A percentile compares a stretch with the other conserved stretches of the same genome.
Evolutionary conservation across 1,140 invertebrate genomes (phyloP).

Genomic region (Amphibalanus amphitrite): DNA sequence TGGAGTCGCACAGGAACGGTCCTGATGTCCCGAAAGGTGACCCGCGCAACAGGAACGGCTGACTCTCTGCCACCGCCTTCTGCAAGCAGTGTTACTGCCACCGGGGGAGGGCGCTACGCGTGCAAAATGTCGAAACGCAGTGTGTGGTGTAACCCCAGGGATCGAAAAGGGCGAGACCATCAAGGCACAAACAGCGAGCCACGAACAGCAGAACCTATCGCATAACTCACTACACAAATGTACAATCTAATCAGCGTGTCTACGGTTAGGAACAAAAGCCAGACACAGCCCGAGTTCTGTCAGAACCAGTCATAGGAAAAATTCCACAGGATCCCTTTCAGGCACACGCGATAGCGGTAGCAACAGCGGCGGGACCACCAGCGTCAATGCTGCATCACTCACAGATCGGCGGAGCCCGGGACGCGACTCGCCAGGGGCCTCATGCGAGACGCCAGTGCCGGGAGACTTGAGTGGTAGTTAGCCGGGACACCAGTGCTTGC

Average conservation of each 20-base stretch:
- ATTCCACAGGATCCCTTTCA: no score
- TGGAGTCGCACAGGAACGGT: neutral
- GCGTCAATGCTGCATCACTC: neutral
- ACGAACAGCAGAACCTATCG: neutral
- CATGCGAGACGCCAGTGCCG: neutral
- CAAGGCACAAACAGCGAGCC: neutral
- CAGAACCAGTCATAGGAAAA: neutral
- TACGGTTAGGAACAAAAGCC: neutral
- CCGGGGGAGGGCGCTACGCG: no score
- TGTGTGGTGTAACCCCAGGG: neutral
- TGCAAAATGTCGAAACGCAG: neutral
- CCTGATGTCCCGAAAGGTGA: no score
- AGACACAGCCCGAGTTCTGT: neutral
- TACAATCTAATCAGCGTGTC: neutral
- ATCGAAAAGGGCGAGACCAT: neutral
- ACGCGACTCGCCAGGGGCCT: neutral
- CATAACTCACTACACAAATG: neutral
- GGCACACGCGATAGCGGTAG: no score
- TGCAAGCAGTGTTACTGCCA: neutral
- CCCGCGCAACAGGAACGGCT: no score
- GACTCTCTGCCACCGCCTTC: neutral
- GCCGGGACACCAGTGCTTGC: neutral
- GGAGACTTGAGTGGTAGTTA: no score
- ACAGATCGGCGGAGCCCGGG: neutral
- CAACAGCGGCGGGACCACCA: no score